phyloP scores from a whole-genome alignment of 2,113 vertebrate genomes.

The Muntiacus reevesi region DNA sequence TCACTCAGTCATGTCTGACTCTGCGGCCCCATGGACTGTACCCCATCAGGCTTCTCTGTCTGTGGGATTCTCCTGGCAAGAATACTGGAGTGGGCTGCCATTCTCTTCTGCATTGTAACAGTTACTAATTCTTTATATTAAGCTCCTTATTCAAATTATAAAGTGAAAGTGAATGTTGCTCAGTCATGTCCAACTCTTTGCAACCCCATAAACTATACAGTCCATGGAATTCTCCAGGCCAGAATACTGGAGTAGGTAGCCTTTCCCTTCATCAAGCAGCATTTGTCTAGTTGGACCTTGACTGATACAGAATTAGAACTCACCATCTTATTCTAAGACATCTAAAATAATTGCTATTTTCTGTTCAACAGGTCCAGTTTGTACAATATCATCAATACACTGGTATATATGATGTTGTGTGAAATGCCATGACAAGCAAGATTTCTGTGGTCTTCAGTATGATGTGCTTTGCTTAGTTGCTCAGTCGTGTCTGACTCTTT shows the following conservation, averaged over 20 bases:
- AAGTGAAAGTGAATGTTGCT: background rate
- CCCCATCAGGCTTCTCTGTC: background rate
- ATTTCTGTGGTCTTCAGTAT: background rate
- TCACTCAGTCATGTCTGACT: background rate
- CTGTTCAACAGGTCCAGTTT: background rate
- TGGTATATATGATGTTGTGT: background rate
- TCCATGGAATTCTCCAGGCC: background rate
- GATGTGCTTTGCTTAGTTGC: background rate
- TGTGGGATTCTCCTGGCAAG: background rate
- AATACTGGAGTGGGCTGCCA: background rate
- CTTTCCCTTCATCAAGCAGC: background rate
- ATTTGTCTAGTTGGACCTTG: background rate
- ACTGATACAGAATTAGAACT: background rate
- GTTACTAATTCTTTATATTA: background rate
- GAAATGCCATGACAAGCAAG: background rate
- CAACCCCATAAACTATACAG: background rate
- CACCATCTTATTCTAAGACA: background rate
- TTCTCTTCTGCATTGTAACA: background rate
- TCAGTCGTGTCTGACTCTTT: background rate
- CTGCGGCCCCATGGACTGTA: accelerated
- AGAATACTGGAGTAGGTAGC: background rate
- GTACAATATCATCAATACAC: background rate
- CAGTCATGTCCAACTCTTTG: background rate
- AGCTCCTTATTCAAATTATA: background rate
- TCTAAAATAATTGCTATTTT: background rate